Evolutionary conservation across 2,888 invertebrate species (phyloP).

Genomic region (Dione juno): DNA sequence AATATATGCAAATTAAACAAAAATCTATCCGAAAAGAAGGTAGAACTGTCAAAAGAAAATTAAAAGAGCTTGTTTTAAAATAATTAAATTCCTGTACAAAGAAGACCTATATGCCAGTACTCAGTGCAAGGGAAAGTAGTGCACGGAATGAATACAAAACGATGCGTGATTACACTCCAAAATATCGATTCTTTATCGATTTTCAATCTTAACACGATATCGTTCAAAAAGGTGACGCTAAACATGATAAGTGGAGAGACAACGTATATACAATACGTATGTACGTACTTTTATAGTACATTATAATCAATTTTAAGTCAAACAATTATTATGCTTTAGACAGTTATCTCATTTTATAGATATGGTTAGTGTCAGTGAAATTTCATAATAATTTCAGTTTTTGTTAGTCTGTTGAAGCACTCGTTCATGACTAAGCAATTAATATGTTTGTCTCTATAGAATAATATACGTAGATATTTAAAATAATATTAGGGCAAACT

Average conservation of each 20-base stretch:
- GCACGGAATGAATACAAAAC: constrained; percentile 49
- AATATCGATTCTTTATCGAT: constrained; percentile 58
- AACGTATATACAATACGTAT: not conserved
- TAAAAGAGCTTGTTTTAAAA: not conserved
- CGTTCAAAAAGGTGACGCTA: constrained; percentile 38
- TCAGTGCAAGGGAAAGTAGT: constrained; percentile 51
- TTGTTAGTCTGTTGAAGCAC: too few relatives aligned
- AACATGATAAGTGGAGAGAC: constrained; percentile 14
- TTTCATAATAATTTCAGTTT: too few relatives aligned
- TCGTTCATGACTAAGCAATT: too few relatives aligned
- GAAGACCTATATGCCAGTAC: constrained; percentile 4
- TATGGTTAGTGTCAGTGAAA: too few relatives aligned
- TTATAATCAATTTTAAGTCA: not conserved
- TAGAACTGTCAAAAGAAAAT: not conserved
- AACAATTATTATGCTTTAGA: not conserved
- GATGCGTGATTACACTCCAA: constrained; percentile 52
- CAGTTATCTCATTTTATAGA: too few relatives aligned
- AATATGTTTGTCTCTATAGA: too few relatives aligned
- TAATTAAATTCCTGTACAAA: constrained; percentile 12
- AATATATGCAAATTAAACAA: too few relatives aligned
- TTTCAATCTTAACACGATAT: constrained; percentile 49
- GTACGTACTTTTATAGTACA: not conserved
- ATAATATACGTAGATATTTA: too few relatives aligned
- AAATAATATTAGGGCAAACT: too few relatives aligned
- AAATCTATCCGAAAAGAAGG: too few relatives aligned